A percentile compares a stretch with the other conserved stretches of the same genome.
These are phyloP conservation scores for Geophilus truncorum DNA, from an alignment of 2,888 invertebrate species.

Conservation along the genomic window DNA sequence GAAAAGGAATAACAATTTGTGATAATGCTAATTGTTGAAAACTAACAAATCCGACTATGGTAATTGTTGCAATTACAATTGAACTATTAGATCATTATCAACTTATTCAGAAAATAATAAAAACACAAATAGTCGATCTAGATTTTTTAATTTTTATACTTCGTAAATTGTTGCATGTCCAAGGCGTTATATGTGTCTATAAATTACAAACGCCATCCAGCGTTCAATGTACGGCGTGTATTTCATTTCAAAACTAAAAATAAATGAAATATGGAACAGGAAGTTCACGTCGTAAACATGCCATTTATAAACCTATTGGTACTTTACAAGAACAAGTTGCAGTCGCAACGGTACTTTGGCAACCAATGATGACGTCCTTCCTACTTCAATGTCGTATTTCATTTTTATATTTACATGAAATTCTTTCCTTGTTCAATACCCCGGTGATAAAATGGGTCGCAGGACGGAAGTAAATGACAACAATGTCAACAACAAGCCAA, in stretches of 20 bases:
- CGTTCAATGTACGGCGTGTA: background rate
- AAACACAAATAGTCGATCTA: too few species aligned
- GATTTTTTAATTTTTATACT: background rate
- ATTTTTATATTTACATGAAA: background rate
- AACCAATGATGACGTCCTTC: background rate
- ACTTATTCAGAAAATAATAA: too few species aligned
- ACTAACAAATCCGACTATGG: too few species aligned
- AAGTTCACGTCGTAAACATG: background rate
- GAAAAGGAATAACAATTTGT: too few species aligned
- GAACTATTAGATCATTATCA: too few species aligned
- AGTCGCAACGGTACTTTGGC: background rate
- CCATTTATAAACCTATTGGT: background rate
- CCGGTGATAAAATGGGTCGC: background rate
- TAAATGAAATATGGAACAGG: background rate
- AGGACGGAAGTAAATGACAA: background rate
- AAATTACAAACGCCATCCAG: background rate
- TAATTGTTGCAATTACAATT: too few species aligned
- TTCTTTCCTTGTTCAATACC: background rate
- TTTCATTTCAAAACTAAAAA: background rate
- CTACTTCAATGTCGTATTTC: background rate
- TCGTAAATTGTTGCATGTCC: background rate
- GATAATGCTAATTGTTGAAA: too few species aligned
- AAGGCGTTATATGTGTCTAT: background rate
- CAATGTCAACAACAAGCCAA: background rate
- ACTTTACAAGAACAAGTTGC: background rate